Percentiles rank a stretch among this genome's conserved stretches.
phyloP scores from a whole-genome alignment of 1,140 invertebrate genomes.

The Bombus superbus region DNA sequence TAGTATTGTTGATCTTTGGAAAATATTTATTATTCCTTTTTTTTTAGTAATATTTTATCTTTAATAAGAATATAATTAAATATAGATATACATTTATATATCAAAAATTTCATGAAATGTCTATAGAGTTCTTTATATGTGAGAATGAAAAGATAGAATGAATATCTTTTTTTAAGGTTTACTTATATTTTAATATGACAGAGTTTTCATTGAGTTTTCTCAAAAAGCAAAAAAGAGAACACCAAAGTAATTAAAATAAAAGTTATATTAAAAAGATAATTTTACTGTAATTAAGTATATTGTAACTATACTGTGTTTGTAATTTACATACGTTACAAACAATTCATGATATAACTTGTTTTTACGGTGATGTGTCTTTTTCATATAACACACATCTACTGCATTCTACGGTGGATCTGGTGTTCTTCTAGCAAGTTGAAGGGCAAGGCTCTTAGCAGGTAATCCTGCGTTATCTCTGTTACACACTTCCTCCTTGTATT shows the following conservation, averaged over 20 bases:
- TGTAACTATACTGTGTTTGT: neutral
- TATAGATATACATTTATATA: neutral
- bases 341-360: slow-evolving; percentile 67
- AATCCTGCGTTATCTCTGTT: slow-evolving; percentile 83
- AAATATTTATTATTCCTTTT: neutral
- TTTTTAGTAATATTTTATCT: neutral
- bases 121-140: neutral
- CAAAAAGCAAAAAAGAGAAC: neutral
- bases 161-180: neutral
- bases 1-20: neutral
- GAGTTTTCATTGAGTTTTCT: neutral
- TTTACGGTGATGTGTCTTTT: slow-evolving; percentile 77
- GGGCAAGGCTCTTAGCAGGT: slow-evolving; percentile 91
- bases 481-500: slow-evolving; percentile 49
- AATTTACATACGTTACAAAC: slow-evolving; percentile 46
- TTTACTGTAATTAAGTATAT: slow-evolving; percentile 1
- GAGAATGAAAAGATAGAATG: neutral
- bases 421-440: slow-evolving; percentile 90
- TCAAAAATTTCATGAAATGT: neutral
- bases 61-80: neutral
- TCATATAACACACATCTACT: slow-evolving; percentile 78
- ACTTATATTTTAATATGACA: neutral
- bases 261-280: neutral
- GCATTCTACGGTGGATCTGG: slow-evolving; percentile 83
- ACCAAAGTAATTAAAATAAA: neutral